phyloP scores from a whole-genome alignment of 2,797 vertebrate genomes.

The Gastrophryne carolinensis region DNA sequence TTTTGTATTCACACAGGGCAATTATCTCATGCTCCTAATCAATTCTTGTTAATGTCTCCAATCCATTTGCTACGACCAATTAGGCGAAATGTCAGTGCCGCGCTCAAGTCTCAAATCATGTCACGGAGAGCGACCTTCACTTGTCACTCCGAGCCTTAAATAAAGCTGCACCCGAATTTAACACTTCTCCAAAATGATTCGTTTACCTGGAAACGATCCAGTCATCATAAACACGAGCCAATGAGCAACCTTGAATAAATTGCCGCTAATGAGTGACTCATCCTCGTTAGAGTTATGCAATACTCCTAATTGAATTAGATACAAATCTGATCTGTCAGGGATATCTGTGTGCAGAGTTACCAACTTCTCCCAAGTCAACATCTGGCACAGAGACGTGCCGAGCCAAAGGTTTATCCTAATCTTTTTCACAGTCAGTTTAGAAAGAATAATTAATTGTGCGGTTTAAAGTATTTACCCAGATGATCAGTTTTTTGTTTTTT shows the following conservation, averaged over 20 bases:
- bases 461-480: no score
- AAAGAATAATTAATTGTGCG: background rate
- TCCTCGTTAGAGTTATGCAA: background rate
- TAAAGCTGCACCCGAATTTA: background rate
- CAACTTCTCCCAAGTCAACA: background rate
- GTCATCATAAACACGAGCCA: background rate
- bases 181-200: background rate
- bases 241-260: conserved; percentile 1
- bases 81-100: conserved; percentile 35
- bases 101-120: conserved; percentile 17
- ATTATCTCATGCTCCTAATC: conserved; percentile 22
- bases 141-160: conserved; percentile 25
- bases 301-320: background rate
- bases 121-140: conserved; percentile 33
- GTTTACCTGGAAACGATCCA: conserved; percentile 12
- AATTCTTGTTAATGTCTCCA: conserved; percentile 17
- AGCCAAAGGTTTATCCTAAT: background rate
- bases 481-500: no score
- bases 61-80: conserved; percentile 39
- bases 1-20: background rate
- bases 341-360: background rate
- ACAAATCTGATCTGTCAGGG: background rate
- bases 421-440: background rate
- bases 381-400: background rate
- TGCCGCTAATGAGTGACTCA: background rate